phyloP scores from a whole-genome alignment of 2,888 invertebrate species.

The Heteropelma amictum region DNA sequence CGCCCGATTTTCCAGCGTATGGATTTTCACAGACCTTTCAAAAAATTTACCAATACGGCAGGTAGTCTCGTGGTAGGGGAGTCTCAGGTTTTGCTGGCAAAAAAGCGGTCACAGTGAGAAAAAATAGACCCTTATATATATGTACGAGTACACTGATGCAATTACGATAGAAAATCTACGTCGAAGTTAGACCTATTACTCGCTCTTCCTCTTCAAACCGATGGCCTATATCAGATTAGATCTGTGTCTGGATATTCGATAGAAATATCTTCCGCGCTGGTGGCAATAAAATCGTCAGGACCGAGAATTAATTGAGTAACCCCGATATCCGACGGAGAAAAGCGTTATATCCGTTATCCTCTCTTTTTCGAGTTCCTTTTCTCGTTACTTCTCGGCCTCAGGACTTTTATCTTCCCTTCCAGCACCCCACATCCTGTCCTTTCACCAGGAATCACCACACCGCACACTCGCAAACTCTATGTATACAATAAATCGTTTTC shows the following conservation, averaged over 20 bases:
- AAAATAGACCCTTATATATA: too few species aligned
- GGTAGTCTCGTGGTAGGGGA: too few species aligned
- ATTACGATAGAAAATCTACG: not conserved
- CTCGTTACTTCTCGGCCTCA: not conserved
- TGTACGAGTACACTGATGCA: not conserved
- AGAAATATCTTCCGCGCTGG: not conserved
- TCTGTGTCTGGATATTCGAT: not conserved
- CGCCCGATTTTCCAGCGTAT: too few species aligned
- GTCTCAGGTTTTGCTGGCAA: too few species aligned
- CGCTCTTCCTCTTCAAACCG: too few species aligned
- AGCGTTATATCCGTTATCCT: conserved; percentile 24
- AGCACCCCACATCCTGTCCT: not conserved
- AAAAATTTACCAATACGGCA: too few species aligned
- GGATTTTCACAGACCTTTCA: too few species aligned
- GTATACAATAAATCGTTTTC: not conserved
- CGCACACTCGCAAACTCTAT: not conserved
- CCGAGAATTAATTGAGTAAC: conserved; percentile 45
- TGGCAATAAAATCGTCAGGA: conserved; percentile 42
- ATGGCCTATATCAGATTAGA: conserved; percentile 5
- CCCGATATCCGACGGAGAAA: conserved; percentile 35
- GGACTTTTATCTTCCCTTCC: not conserved
- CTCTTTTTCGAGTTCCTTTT: conserved; percentile 20
- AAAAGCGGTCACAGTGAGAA: too few species aligned
- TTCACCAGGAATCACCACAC: not conserved
- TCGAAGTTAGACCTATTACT: not conserved